Evolutionary conservation across 2,888 invertebrate genomes (phyloP).

Genomic region (Eremobia ochroleuca): DNA sequence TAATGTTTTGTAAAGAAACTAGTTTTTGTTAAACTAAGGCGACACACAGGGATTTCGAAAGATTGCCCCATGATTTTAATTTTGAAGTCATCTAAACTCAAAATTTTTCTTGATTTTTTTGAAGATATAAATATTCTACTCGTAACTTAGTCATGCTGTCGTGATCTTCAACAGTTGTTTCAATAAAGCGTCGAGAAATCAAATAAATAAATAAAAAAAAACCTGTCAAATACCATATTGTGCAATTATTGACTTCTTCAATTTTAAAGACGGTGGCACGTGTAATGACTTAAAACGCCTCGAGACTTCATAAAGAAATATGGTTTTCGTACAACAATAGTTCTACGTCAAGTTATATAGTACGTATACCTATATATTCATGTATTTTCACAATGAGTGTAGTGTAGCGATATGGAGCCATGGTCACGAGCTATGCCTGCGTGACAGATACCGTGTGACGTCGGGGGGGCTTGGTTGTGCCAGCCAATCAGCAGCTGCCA

Average conservation of each 20-base stretch:
- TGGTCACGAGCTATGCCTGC: constrained; percentile 75
- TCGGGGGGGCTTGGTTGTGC: constrained; percentile 83
- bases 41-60: background rate
- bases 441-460: constrained; percentile 77
- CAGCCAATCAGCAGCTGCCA: constrained; percentile 74
- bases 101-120: background rate
- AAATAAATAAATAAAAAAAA: background rate
- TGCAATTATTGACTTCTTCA: constrained; percentile 28
- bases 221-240: background rate
- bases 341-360: constrained; percentile 12
- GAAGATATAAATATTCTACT: background rate
- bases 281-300: constrained; percentile 21
- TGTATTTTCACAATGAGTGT: constrained; percentile 61
- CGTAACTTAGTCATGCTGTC: background rate
- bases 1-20: constrained; percentile 26
- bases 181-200: background rate
- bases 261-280: constrained; percentile 24
- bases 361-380: constrained; percentile 16
- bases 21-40: background rate
- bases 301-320: constrained; percentile 27
- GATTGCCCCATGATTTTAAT: constrained; percentile 4
- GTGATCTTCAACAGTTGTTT: constrained; percentile 7
- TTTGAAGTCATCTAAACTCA: background rate
- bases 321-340: constrained; percentile 46
- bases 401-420: constrained; percentile 64